phyloP scores from a whole-genome alignment of 2,888 invertebrate species.

The Gymnocheta viridis region DNA sequence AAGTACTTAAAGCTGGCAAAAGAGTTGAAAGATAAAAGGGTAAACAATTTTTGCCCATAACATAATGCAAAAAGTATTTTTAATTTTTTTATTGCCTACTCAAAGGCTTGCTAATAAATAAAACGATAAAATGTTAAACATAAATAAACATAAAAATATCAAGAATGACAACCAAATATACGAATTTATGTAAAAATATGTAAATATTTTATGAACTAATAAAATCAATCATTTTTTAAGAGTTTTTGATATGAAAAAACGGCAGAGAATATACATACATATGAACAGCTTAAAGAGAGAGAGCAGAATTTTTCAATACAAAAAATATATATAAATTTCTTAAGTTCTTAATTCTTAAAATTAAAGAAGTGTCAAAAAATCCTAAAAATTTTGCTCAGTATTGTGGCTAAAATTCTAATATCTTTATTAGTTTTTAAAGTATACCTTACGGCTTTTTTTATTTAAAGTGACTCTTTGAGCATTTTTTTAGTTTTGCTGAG shows the following conservation, averaged over 20 bases:
- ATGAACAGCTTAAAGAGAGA: no score
- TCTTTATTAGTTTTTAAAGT: no score
- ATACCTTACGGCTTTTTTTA: no score
- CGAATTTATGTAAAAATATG: not conserved
- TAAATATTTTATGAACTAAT: conserved; percentile 48
- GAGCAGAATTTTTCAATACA: no score
- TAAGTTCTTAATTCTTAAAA: no score
- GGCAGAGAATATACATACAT: no score
- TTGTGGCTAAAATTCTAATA: no score
- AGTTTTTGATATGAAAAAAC: not conserved
- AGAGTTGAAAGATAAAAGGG: not conserved
- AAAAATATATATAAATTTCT: no score
- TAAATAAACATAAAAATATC: conserved; percentile 8
- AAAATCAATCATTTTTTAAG: conserved; percentile 31
- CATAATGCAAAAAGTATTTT: conserved; percentile 43
- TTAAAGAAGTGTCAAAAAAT: no score
- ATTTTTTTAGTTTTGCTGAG: no score
- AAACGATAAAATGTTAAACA: conserved; percentile 25
- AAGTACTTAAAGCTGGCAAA: not conserved
- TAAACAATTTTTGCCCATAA: conserved; percentile 31
- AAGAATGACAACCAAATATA: not conserved
- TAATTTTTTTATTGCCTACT: conserved; percentile 38
- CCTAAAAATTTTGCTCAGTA: no score
- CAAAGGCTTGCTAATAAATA: conserved; percentile 19
- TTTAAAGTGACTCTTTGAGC: no score